Evolutionary conservation across 1,140 invertebrate genomes (phyloP), one percentile per base, ranked within the genome.

Genomic region (Drosophila bifasciata): DNA sequence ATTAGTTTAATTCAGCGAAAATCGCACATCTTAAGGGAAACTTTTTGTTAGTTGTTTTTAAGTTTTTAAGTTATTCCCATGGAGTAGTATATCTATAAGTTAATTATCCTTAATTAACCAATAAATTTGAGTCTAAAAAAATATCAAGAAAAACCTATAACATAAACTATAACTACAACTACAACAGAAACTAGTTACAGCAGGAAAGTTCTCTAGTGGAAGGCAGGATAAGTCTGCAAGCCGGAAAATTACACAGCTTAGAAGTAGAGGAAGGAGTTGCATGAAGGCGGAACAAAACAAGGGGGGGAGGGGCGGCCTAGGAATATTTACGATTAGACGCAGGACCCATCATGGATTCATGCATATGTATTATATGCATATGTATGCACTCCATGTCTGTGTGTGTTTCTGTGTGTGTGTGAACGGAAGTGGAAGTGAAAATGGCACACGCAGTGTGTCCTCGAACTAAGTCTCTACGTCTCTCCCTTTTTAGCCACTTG

Each of bases 381-480:
- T 55, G 59, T 64, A 23, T 51, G 50, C 28, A 19, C 28, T 17
- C n/a, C 11, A 21, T 28, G 8, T 53, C 41, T 23, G 16, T 44
- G 53, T 44, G 25, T 32, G 36, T 51, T 15, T 52, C 48, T 67
- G 49, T 68, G 21, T 48, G 19, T 60, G 60, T 40, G 28, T 16
- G 71, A 53, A 36, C 71, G 71, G 71, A 75, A 75, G 71, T 74
- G 61, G 72, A 75, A 75, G 72, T 75, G 70, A 75, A 75, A 75
- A 75, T 75, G 71, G 72, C 71, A 67, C 71, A 75, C 72, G 71
- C 72, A 75, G 28, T 28, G 61, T 75, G 71, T 67, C 71, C 72
- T 75, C 60, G 48, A 74, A 75, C 72, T 67, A 75, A 49, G 69
- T 57, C 69, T 57, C 69, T 21, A 32, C 50, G 28, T 28, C n/a